A percentile compares a stretch with the other conserved stretches of the same genome.
These are phyloP conservation scores for Clarias pachynema DNA, from an alignment of 2,797 vertebrate genomes.

Conservation along the genomic window DNA sequence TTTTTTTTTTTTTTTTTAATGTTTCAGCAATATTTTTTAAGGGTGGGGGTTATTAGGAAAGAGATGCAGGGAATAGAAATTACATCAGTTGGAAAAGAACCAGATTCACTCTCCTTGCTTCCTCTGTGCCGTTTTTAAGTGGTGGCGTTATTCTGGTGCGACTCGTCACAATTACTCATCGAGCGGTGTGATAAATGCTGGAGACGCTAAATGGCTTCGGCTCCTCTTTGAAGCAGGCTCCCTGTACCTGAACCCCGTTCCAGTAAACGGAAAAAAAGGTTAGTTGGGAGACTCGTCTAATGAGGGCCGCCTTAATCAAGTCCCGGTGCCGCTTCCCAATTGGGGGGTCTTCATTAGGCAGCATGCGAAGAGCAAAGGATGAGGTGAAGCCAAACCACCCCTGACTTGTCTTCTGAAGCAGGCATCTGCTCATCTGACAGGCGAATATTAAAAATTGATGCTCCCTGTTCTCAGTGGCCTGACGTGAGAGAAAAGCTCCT, in stretches of 20 bases:
- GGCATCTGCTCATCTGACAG: slow-evolving; percentile 59
- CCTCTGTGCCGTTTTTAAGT: slow-evolving; percentile 49
- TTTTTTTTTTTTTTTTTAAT: slow-evolving; percentile 41
- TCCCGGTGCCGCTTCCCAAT: slow-evolving; percentile 44
- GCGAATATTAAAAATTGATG: slow-evolving; percentile 64
- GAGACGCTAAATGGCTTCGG: slow-evolving; percentile 34
- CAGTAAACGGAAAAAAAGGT: slow-evolving; percentile 46
- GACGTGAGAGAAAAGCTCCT: slow-evolving; percentile 17
- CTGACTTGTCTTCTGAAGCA: slow-evolving; percentile 60
- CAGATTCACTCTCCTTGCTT: slow-evolving; percentile 40
- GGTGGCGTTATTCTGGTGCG: slow-evolving; percentile 32
- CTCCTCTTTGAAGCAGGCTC: slow-evolving; percentile 50
- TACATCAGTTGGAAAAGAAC: slow-evolving; percentile 52
- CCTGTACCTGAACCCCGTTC: slow-evolving; percentile 44
- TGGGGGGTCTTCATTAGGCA: slow-evolving; percentile 39
- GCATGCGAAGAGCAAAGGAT: slow-evolving; percentile 53
- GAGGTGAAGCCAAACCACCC: slow-evolving; percentile 57
- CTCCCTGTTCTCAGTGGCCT: slow-evolving; percentile 15
- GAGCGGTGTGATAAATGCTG: slow-evolving; percentile 44
- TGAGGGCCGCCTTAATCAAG: slow-evolving; percentile 51
- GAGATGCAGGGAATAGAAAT: slow-evolving; percentile 53
- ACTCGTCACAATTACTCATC: slow-evolving; percentile 45
- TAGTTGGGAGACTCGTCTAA: slow-evolving; percentile 52
- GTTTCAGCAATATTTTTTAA: slow-evolving; percentile 57
- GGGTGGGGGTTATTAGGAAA: slow-evolving; percentile 42